Base-by-base conservation (phyloP, 2,797 vertebrate genomes). In the Bradypodion ventrale region DNA sequence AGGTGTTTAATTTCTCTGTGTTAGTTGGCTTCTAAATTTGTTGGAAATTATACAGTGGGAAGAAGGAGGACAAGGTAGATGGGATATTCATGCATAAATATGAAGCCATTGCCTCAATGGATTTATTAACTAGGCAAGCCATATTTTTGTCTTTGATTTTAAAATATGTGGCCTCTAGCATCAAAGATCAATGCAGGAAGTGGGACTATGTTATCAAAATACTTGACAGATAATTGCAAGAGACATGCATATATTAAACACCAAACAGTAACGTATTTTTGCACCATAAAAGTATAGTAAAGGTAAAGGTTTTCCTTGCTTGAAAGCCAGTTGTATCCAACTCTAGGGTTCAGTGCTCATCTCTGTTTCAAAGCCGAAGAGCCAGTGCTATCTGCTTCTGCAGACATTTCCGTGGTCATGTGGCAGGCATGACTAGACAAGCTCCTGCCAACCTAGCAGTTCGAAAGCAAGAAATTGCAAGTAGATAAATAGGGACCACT, bases 141-240 rank as follows among this genome's bases (percentile, higher is more conserved):
- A n/a, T 46, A 68, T 80, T 69, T 80, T 32, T 69, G 13, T 19
- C 46, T 80, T 80, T 69, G 78, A 56, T 69, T 80, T 52, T 40
- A 69, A 69, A 49, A 8, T 1, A 87, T 70, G 3, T 0, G 0
- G 46, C 78, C 23, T 80, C 23, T 32, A 80, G 65, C 32, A 29
- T 80, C 23, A 80, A 49, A 56, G 65, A 69, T 80, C 78, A 69
- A 69, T 80, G 78, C 65, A 69, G 78, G 25, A 68, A 32, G 46
- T 56, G 32, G 65, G 80, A 80, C 46, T 80, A 69, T 52, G 63
- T 49, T 69, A 80, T 80, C 52, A 80, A 80, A 80, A 80, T 52
- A 80, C 32, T 69, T 29, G 46, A 68, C 46, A 78, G 60, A 63
- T 78, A 80, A 69, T 80, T 80, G 46, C 65, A 80, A 23, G n/a